These are phyloP conservation scores for Ellobium chinense DNA, from an alignment of 2,888 invertebrate species.

Conservation along the genomic window DNA sequence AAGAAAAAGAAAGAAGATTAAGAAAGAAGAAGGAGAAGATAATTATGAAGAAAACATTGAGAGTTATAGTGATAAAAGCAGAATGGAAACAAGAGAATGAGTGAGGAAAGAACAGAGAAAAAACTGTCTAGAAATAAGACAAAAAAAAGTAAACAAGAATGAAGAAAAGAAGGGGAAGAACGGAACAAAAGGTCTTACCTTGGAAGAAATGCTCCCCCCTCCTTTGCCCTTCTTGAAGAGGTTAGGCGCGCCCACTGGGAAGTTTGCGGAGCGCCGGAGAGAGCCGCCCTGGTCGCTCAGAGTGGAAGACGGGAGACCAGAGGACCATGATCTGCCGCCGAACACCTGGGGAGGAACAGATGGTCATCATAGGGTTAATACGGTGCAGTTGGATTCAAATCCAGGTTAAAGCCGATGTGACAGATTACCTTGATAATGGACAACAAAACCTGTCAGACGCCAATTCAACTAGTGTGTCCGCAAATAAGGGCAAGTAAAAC, in stretches of 20 bases:
- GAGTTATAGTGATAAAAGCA: background rate
- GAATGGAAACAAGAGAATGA: background rate
- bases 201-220: slow-evolving; percentile 9
- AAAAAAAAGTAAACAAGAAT: background rate
- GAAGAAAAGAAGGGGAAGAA: background rate
- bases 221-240: slow-evolving; percentile 65
- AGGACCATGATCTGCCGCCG: slow-evolving; percentile 84
- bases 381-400: no score
- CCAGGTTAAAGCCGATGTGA: no score
- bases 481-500: no score
- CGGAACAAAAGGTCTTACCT: slow-evolving; percentile 15
- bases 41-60: background rate
- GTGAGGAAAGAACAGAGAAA: background rate
- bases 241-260: slow-evolving; percentile 62
- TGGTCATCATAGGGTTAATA: no score
- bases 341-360: no score
- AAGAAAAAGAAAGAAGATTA: background rate
- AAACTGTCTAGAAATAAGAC: background rate
- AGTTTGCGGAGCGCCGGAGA: slow-evolving; percentile 69
- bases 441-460: no score
- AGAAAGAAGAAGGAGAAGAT: background rate
- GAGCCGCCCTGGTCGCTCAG: slow-evolving; percentile 60
- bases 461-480: no score
- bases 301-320: slow-evolving; percentile 56
- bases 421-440: no score